A percentile compares a stretch with the other conserved stretches of the same genome.
These are phyloP conservation scores for Steinernema carpocapsae DNA, from an alignment of 2,888 invertebrate species.

Conservation along the genomic window DNA sequence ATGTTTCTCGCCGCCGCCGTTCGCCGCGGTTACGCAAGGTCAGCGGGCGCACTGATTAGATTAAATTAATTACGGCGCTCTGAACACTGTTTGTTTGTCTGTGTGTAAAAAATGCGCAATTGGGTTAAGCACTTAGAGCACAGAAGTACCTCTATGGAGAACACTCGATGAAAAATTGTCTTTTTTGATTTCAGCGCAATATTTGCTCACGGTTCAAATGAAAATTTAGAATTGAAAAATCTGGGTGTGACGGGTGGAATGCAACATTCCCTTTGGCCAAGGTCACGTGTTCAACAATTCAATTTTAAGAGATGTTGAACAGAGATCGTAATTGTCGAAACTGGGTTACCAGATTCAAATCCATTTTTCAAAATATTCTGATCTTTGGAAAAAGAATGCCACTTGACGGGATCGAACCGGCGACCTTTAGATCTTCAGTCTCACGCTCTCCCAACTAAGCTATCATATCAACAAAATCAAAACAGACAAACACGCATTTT, in stretches of 20 bases:
- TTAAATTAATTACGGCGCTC: slow-evolving; percentile 13
- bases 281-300: background rate
- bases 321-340: no score
- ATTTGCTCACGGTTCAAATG: background rate
- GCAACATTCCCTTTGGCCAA: background rate
- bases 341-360: no score
- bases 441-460: slow-evolving; percentile 70
- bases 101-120: slow-evolving; percentile 13
- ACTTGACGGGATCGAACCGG: slow-evolving; percentile 69
- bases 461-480: slow-evolving; percentile 51
- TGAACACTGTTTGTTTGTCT: slow-evolving; percentile 26
- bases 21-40: slow-evolving; percentile 12
- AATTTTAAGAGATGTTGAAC: background rate
- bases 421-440: slow-evolving; percentile 69
- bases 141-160: background rate
- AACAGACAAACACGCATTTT: no score
- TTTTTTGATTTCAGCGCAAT: background rate
- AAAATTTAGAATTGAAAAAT: background rate
- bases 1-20: background rate
- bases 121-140: slow-evolving; percentile 11
- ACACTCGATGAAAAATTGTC: background rate
- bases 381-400: slow-evolving; percentile 55
- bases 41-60: background rate
- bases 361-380: no score
- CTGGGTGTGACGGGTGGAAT: background rate